phyloP scores from a whole-genome alignment of 2,888 invertebrate genomes.

The Mesorhabditis sp. region DNA sequence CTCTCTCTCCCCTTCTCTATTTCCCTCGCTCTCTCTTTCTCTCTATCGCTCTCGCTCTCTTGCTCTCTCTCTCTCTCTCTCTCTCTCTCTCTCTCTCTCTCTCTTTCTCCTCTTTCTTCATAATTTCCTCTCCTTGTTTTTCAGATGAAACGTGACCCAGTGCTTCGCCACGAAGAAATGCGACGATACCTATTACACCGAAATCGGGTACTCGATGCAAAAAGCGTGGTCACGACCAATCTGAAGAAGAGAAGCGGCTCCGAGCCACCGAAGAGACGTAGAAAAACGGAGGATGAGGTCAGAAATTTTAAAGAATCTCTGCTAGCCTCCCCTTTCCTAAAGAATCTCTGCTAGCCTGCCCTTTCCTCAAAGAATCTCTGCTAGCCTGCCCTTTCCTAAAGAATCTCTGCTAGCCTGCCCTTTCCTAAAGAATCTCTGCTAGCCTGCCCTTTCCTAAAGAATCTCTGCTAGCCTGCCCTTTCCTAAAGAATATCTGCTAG shows the following conservation, averaged over 20 bases:
- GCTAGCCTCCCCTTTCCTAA: neutral
- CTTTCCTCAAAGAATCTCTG: too few species aligned
- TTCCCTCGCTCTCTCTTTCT: too few species aligned
- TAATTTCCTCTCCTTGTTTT: neutral
- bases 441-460: neutral
- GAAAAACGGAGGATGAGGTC: constrained; percentile 5
- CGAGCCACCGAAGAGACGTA: neutral
- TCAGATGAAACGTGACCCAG: neutral
- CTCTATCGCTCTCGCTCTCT: too few species aligned
- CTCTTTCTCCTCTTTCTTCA: neutral
- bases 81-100: neutral
- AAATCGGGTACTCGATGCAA: neutral
- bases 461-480: neutral
- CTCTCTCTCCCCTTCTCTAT: too few species aligned
- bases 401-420: neutral
- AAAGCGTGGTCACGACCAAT: neutral
- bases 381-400: neutral
- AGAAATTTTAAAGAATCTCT: neutral
- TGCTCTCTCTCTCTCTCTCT: too few species aligned
- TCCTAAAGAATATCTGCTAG: too few species aligned
- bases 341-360: too few species aligned
- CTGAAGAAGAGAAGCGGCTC: neutral
- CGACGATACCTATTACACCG: neutral
- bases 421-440: too few species aligned
- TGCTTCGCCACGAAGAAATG: neutral